These are phyloP conservation scores for Schizopygopsis malacanthus DNA, from an alignment of 2,797 vertebrate genomes.

Conservation along the genomic window DNA sequence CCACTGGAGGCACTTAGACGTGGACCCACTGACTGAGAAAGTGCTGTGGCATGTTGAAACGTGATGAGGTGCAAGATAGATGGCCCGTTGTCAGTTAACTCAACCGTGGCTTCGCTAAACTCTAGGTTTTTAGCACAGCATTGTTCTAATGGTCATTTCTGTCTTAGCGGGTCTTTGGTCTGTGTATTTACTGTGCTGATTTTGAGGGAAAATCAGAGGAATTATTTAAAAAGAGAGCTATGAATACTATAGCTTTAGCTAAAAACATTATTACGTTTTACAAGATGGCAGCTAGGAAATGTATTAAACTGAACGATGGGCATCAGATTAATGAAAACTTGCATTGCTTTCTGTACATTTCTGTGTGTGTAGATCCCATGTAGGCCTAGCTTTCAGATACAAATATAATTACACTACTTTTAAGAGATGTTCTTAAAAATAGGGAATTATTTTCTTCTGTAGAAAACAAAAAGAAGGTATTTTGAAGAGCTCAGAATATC, in stretches of 20 bases:
- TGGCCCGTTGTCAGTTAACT: not conserved
- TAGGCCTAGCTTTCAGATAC: not conserved
- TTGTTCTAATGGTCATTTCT: not conserved
- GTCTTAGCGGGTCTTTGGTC: not conserved
- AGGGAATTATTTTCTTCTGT: too few species aligned
- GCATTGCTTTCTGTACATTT: not conserved
- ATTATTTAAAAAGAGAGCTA: not conserved
- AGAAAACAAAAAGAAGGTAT: not conserved
- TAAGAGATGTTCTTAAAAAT: too few species aligned
- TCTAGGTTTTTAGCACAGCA: not conserved
- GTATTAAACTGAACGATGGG: not conserved
- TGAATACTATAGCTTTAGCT: not conserved
- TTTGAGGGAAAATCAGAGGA: not conserved
- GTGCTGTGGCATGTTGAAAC: constrained; percentile 52
- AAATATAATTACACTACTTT: not conserved
- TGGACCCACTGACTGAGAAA: constrained; percentile 32
- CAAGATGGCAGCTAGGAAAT: not conserved
- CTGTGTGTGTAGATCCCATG: not conserved
- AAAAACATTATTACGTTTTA: not conserved
- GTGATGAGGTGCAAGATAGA: constrained; percentile 30
- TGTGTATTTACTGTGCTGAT: not conserved
- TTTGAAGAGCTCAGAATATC: not conserved
- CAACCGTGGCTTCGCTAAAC: not conserved
- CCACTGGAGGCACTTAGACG: constrained; percentile 54
- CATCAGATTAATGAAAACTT: not conserved